Conservation (phyloP, 2,797 vertebrate species). For the Esox masquinongy region DNA sequence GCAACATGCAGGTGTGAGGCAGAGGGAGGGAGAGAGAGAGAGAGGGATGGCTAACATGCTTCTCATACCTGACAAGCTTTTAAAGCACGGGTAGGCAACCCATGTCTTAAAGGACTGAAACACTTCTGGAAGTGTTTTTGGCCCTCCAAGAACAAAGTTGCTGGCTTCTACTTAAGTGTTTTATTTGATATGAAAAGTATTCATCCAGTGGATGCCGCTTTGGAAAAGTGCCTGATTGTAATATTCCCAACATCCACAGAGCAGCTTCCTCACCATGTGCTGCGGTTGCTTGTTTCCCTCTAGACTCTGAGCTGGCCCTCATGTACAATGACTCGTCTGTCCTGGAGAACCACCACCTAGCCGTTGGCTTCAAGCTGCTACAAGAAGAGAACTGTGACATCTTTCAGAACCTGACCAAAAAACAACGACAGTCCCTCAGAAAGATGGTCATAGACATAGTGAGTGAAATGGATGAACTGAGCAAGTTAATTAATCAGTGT, state of each 20-base stretch:
- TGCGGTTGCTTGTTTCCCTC: not conserved
- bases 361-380: constrained; percentile 83
- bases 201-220: not conserved
- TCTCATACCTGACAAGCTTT: no score
- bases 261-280: not conserved
- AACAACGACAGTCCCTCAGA: constrained; percentile 74
- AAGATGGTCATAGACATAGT: constrained; percentile 85
- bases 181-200: no score
- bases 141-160: no score
- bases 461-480: constrained; percentile 25
- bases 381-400: constrained; percentile 82
- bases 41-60: no score
- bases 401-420: constrained; percentile 80
- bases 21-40: no score
- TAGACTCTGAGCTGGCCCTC: constrained; percentile 82
- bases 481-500: not conserved
- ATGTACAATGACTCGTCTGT: constrained; percentile 83
- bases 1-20: no score
- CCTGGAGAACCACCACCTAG: constrained; percentile 83
- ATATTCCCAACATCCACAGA: not conserved
- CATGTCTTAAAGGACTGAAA: no score
- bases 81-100: no score
- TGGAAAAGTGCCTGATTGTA: not conserved
- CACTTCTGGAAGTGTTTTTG: no score
- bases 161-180: not conserved